Percentiles rank a stretch among this genome's conserved stretches.
These are phyloP conservation scores for Centropus unirufus DNA, from an alignment of 2,113 vertebrate genomes.

Conservation along the genomic window DNA sequence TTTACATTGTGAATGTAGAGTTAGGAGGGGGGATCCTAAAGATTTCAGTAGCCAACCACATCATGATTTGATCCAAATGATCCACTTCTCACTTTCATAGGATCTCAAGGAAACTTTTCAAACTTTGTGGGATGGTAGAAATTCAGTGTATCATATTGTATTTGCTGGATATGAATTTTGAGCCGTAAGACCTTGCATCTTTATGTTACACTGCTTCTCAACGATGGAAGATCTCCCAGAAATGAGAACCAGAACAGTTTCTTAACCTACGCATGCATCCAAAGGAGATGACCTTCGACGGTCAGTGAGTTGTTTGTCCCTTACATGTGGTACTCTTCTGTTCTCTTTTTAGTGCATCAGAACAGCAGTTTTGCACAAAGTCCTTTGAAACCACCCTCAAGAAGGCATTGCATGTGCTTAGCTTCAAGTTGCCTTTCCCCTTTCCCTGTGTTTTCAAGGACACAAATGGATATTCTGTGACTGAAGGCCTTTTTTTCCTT, in stretches of 20 bases:
- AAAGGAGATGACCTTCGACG: background rate
- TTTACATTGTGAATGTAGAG: background rate
- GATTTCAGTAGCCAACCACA: background rate
- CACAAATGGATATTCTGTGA: background rate
- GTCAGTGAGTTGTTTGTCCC: background rate
- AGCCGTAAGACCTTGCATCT: background rate
- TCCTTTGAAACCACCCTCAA: background rate
- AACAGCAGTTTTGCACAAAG: background rate
- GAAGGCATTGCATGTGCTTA: background rate
- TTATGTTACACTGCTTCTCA: background rate
- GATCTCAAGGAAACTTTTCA: background rate
- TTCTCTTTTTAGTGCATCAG: background rate
- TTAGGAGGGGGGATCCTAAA: background rate
- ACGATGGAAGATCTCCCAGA: background rate
- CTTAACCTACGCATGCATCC: background rate
- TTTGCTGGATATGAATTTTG: background rate
- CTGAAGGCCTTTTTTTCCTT: constrained; percentile 20
- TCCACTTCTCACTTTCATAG: background rate
- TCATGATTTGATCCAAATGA: background rate
- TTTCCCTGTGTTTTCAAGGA: constrained; percentile 15
- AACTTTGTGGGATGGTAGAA: background rate
- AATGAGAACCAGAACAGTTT: background rate
- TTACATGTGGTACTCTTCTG: background rate
- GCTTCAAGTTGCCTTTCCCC: background rate
- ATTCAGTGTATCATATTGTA: background rate